phyloP scores from a whole-genome alignment of 2,797 vertebrate genomes.

The Centroberyx gerrardi region DNA sequence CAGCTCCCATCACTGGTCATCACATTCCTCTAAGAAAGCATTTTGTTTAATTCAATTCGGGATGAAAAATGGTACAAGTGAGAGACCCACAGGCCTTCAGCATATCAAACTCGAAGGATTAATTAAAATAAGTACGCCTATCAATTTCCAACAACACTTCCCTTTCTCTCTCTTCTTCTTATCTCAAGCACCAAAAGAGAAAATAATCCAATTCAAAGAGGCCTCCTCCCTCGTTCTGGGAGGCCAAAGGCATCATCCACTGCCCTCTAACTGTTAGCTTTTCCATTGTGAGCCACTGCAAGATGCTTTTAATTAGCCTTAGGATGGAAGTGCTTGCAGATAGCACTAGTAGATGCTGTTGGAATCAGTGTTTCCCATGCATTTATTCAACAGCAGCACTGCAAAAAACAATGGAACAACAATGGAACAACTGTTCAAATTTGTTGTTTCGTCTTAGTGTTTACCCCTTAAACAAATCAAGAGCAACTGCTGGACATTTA shows the following conservation, averaged over 20 bases:
- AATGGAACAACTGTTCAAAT: not conserved
- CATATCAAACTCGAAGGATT: slow-evolving; percentile 33
- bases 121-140: slow-evolving; percentile 52
- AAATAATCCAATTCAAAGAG: slow-evolving; percentile 45
- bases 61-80: slow-evolving; percentile 31
- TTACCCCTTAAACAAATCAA: not conserved
- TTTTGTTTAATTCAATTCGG: slow-evolving; percentile 8
- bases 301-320: slow-evolving; percentile 49
- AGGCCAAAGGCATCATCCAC: slow-evolving; percentile 17
- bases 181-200: slow-evolving; percentile 38
- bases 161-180: slow-evolving; percentile 15
- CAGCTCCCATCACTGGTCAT: slow-evolving; percentile 8
- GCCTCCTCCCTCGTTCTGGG: slow-evolving; percentile 17
- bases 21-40: slow-evolving; percentile 15
- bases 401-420: slow-evolving; percentile 2
- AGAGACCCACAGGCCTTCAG: slow-evolving; percentile 9
- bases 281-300: slow-evolving; percentile 13
- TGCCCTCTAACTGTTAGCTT: not conserved
- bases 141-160: slow-evolving; percentile 30
- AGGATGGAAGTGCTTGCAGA: not conserved
- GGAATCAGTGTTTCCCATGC: not conserved
- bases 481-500: not conserved
- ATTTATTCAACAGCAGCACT: slow-evolving; percentile 5
- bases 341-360: not conserved
- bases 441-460: not conserved